phyloP scores from a whole-genome alignment of 2,113 vertebrate species.

The Daphoenositta chrysoptera region DNA sequence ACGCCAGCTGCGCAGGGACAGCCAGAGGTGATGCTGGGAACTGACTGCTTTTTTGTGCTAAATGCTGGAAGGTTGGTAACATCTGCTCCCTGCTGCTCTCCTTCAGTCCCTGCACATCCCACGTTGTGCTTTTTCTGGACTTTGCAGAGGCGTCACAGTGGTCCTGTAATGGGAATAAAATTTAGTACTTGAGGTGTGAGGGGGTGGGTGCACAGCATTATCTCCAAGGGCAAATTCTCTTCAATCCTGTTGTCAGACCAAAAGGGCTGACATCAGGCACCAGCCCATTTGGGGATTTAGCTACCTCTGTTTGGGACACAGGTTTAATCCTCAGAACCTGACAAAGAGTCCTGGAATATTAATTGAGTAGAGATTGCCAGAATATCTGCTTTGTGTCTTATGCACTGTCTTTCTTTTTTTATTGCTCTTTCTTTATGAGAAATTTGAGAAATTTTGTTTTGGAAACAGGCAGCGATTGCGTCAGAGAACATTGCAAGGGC shows the following conservation, averaged over 20 bases:
- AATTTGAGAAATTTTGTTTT: slow-evolving; percentile 25
- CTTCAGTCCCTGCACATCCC: neutral
- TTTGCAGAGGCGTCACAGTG: neutral
- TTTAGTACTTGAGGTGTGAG: neutral
- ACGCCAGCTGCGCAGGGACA: neutral
- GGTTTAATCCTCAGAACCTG: neutral
- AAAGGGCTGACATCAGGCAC: neutral
- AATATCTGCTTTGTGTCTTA: neutral
- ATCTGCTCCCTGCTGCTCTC: neutral
- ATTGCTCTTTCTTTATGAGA: neutral
- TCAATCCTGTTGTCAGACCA: neutral
- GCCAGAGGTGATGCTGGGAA: slow-evolving; percentile 19
- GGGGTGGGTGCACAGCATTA: neutral
- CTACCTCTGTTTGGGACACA: neutral
- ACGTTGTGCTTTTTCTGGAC: neutral
- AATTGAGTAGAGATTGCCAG: neutral
- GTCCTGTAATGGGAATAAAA: neutral
- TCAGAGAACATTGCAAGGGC: slow-evolving; percentile 37
- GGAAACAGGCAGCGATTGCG: slow-evolving; percentile 23
- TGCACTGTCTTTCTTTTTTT: neutral
- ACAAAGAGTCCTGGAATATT: neutral
- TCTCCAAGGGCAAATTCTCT: neutral
- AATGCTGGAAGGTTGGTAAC: neutral
- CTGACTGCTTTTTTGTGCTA: neutral
- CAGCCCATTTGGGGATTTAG: neutral